Base-by-base conservation (phyloP, 92 coral and sea anemone species). In the Isaurus tuberculatus region DNA sequence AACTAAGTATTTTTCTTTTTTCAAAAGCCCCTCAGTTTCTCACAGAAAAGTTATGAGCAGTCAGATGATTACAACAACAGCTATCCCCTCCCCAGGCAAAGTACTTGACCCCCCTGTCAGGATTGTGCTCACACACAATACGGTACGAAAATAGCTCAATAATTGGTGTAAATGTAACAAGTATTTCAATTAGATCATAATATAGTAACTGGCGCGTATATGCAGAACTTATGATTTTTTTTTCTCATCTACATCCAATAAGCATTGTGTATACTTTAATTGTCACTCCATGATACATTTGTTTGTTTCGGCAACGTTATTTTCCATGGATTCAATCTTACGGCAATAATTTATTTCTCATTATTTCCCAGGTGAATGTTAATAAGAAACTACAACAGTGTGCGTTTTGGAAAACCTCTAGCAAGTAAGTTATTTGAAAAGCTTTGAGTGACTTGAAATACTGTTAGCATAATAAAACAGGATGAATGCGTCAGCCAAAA, bases 81-180 rank as follows among this genome's bases (percentile, higher is more conserved):
- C 84, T 44, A 70, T 64, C 58, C 97, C 97, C 57, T 88, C 92
- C 34, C 84, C 90, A 22, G 88, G 88, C 22, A 83, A 87, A 19
- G 70, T 63, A 8, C 86, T 96, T 27, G 86, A 81, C n/a, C 99
- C 99, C 2, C 98, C 99, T 11, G 88, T 96, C 80, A 87, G 85
- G 68, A 87, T 96, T 53, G 94, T 92, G 49, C 70, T 96, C 28
- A 83, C 98, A n/a, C 92, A 94, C 49, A 65, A 77, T 28, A 90
- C 87, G 77, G 99, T 96, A 90, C 28, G 97, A 0, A 1, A 55
- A 17, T 2, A 2, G 14, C 5, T 22, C 8, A 14, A 55, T 15
- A 33, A 34, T 3, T 28, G 44, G n/a, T n/a, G n/a, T n/a, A n/a
- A n/a, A n/a, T n/a, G n/a, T n/a, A n/a, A n/a, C n/a, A n/a, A n/a